Percentiles rank a stretch among this genome's conserved stretches.
These are phyloP conservation scores for Zaprionus lachaisei DNA, from an alignment of 1,140 invertebrate species.

Conservation along the genomic window DNA sequence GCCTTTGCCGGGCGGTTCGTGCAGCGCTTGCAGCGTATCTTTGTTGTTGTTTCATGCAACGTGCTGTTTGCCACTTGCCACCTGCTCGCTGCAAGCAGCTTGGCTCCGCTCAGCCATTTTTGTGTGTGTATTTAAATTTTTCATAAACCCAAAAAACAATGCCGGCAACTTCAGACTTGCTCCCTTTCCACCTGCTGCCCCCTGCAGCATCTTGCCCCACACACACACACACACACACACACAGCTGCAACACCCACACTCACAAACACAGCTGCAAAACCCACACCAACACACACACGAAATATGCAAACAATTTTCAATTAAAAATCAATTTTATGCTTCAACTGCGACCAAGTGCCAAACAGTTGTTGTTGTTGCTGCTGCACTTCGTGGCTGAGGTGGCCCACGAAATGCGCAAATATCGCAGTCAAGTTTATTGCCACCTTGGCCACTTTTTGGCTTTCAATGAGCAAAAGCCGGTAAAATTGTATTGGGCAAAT, in stretches of 20 bases:
- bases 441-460: constrained; percentile 28
- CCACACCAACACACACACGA: constrained; percentile 27
- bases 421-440: constrained; percentile 52
- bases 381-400: constrained; percentile 24
- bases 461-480: constrained; percentile 13
- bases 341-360: constrained; percentile 77
- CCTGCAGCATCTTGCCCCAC: not conserved
- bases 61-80: not conserved
- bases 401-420: constrained; percentile 52
- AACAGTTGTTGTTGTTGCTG: constrained; percentile 51
- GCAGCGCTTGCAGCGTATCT: too few species aligned
- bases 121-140: constrained; percentile 53
- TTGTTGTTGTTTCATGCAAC: too few species aligned
- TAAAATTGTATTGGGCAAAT: constrained; percentile 51
- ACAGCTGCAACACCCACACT: not conserved
- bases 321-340: constrained; percentile 83
- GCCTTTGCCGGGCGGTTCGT: too few species aligned
- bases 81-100: not conserved
- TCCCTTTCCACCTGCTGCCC: not conserved
- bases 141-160: constrained; percentile 35
- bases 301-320: constrained; percentile 82
- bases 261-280: not conserved
- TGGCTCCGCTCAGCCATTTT: not conserved
- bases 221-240: not conserved
- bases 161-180: not conserved